Evolutionary conservation across 2,797 vertebrate species (phyloP).

Genomic region (Hippoglossus hippoglossus): DNA sequence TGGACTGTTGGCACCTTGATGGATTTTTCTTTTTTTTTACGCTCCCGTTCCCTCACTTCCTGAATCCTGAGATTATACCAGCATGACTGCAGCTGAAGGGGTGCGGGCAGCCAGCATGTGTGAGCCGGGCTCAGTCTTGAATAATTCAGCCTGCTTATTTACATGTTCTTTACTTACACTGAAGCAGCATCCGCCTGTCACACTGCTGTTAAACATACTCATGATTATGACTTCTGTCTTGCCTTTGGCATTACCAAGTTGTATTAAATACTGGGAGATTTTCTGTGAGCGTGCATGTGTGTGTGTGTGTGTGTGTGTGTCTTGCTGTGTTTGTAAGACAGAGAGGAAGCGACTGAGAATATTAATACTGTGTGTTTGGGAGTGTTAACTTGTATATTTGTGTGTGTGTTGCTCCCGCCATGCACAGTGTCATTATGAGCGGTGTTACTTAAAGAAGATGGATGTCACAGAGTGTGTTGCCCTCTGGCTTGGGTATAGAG

Average conservation of each 20-base stretch:
- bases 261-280: slow-evolving; percentile 64
- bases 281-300: slow-evolving; percentile 5
- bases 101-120: slow-evolving; percentile 44
- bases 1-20: slow-evolving; percentile 44
- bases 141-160: slow-evolving; percentile 76
- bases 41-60: slow-evolving; percentile 1
- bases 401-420: slow-evolving; percentile 45
- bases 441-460: slow-evolving; percentile 79
- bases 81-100: slow-evolving; percentile 48
- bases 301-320: slow-evolving; percentile 1
- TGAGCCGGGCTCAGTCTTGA: slow-evolving; percentile 52
- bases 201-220: slow-evolving; percentile 72
- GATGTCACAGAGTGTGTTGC: slow-evolving; percentile 72
- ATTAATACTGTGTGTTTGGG: slow-evolving; percentile 58
- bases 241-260: slow-evolving; percentile 63
- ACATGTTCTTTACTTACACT: slow-evolving; percentile 76
- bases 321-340: slow-evolving; percentile 38
- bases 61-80: slow-evolving; percentile 52
- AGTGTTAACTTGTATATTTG: slow-evolving; percentile 30
- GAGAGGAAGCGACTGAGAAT: slow-evolving; percentile 50
- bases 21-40: not conserved
- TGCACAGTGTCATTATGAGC: slow-evolving; percentile 66
- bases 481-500: slow-evolving; percentile 74
- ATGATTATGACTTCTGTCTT: slow-evolving; percentile 67
- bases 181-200: slow-evolving; percentile 73